phyloP scores from a whole-genome alignment of 2,113 vertebrate genomes.

The Plestiodon gilberti region DNA sequence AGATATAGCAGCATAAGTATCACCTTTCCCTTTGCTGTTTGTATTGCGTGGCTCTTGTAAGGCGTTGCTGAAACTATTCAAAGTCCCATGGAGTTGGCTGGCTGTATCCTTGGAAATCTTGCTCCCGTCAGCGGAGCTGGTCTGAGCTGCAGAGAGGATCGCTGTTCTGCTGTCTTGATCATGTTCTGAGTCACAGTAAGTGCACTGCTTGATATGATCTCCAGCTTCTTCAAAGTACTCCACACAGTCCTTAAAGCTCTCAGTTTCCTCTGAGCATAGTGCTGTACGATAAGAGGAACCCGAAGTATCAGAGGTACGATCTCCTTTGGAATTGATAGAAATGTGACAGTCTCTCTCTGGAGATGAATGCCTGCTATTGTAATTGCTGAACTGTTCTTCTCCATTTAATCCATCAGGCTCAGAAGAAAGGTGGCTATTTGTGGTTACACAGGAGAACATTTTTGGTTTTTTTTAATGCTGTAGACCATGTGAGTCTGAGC shows the following conservation, averaged over 20 bases:
- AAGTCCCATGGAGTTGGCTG: neutral
- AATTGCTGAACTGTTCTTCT: neutral
- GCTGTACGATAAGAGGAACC: slow-evolving; percentile 91
- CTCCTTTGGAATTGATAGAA: slow-evolving; percentile 47
- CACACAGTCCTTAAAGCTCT: slow-evolving; percentile 80
- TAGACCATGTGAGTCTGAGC: neutral
- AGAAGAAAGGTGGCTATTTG: neutral
- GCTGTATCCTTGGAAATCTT: neutral
- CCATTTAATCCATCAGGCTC: neutral
- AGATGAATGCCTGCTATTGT: neutral
- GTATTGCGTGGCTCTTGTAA: neutral
- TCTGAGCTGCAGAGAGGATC: neutral
- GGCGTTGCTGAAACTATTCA: neutral
- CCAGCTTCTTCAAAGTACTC: slow-evolving; percentile 78
- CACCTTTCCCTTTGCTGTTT: neutral
- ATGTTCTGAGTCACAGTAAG: slow-evolving; percentile 12
- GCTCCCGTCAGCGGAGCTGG: neutral
- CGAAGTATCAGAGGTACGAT: slow-evolving; percentile 76
- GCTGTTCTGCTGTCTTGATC: neutral
- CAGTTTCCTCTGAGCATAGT: slow-evolving; percentile 72
- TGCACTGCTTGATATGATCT: slow-evolving; percentile 36
- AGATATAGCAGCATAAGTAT: neutral
- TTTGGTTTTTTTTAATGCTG: neutral
- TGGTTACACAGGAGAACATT: slow-evolving; percentile 39
- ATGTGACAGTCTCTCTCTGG: slow-evolving; percentile 52